Percentiles rank a stretch among this genome's conserved stretches.
Conservation (phyloP, 2,113 vertebrate genomes). For the Oryctolagus cuniculus region mOryCun1.1 NC_091449.1:69200001-69200500, state of each 20-base stretch:
- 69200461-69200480: too few relatives aligned
- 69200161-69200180: neutral
- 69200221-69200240: neutral
- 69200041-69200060: neutral
- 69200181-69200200: neutral
- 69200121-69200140: neutral
- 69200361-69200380: too few relatives aligned
- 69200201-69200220: neutral
- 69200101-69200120: neutral
- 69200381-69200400: too few relatives aligned
- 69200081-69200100: neutral
- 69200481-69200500: too few relatives aligned
- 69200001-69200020: too few relatives aligned
- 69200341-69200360: too few relatives aligned
- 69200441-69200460: too few relatives aligned
- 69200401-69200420: too few relatives aligned
- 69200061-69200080: neutral
- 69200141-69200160: neutral
- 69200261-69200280: too few relatives aligned
- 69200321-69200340: too few relatives aligned
- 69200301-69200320: neutral
- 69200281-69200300: neutral
- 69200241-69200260: rapidly evolving
- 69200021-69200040: neutral
- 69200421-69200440: too few relatives aligned